These are phyloP conservation scores for Ascidia mentula DNA, from an alignment of 23 tunicate species.

Conservation along the genomic window DNA sequence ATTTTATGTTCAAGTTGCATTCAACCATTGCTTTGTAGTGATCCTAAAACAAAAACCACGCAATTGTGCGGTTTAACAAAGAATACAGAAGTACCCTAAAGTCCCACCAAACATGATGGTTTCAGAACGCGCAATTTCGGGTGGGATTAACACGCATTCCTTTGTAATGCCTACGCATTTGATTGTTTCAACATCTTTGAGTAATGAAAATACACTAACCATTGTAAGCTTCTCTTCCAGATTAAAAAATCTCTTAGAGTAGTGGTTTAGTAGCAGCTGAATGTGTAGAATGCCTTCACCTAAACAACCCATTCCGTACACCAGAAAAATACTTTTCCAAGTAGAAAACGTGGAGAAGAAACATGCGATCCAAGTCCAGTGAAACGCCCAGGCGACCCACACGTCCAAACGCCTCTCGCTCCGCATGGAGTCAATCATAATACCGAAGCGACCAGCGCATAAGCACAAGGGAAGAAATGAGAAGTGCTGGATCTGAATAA, in stretches of 20 bases:
- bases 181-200: too few species aligned
- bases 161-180: too few species aligned
- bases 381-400: slow-evolving; percentile 74
- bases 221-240: slow-evolving; percentile 50
- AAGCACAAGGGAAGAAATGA: slow-evolving; percentile 67
- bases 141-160: too few species aligned
- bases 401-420: slow-evolving; percentile 60
- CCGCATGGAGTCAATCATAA: slow-evolving; percentile 65
- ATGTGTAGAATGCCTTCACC: slow-evolving; percentile 88
- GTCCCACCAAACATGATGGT: too few species aligned
- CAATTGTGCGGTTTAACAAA: too few species aligned
- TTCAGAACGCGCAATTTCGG: too few species aligned
- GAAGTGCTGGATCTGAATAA: slow-evolving; percentile 68
- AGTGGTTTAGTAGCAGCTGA: slow-evolving; percentile 80
- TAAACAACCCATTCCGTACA: slow-evolving; percentile 49
- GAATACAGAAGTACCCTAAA: too few species aligned
- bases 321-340: slow-evolving; percentile 16
- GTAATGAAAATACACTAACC: too few species aligned
- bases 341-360: slow-evolving; percentile 30
- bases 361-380: slow-evolving; percentile 39
- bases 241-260: slow-evolving; percentile 69
- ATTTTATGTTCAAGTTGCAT: slow-evolving; percentile 68
- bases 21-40: slow-evolving; percentile 78
- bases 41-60: too few species aligned
- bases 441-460: slow-evolving; percentile 57